Evolutionary conservation across 2,797 vertebrate species (phyloP), one percentile per base, ranked within the genome.

Genomic region (Lithobates pipiens): DNA sequence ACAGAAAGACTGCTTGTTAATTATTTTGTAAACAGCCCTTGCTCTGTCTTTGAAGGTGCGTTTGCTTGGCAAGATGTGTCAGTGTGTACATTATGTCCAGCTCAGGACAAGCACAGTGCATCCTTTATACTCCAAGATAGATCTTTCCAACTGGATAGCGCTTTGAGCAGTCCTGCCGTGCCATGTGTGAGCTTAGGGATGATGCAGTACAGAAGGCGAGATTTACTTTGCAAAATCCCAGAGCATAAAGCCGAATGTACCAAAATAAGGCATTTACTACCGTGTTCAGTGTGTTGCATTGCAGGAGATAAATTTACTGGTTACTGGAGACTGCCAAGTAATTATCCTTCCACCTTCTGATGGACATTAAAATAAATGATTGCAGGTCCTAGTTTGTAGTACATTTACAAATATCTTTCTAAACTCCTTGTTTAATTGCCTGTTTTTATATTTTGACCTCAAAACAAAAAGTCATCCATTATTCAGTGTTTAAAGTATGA

Each of bases 21-120:
- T 86, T 86, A 86, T 83, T 83, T 83, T 83, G 70, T 86, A 83
- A 83, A 83, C 80, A 78, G 80, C 76, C 69, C 85, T 75, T 57
- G 75, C 42, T 16, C 42, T 83, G 42, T 68, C 75, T 83, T 79
- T 83, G 75, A 86, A 86, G 80, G 85, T 86, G 85, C 65, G 39
- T 57, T 74, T 75, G 75, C 75, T 68, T 79, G 42, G 76, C 15
- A 27, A 68, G 75, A 79, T 73, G 61, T 86, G 80, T 78, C 68
- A 42, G 15, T 39, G 39, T 57, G 70, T 74, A 79, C 76, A 77
- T 74, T 71, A 72, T 67, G 75, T 72, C 79, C 74, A 15, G 73
- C 74, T 50, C 34, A 13, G 34, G 65, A 77, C 73, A 73, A 73
- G 74, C 79, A 74, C 80, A 74, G 74, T 32, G 75, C 39, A 65